Percentiles rank a stretch among this genome's conserved stretches.
These are phyloP conservation scores for Buceros bicornis DNA, from an alignment of 2,797 vertebrate species.

Conservation along the genomic window DNA sequence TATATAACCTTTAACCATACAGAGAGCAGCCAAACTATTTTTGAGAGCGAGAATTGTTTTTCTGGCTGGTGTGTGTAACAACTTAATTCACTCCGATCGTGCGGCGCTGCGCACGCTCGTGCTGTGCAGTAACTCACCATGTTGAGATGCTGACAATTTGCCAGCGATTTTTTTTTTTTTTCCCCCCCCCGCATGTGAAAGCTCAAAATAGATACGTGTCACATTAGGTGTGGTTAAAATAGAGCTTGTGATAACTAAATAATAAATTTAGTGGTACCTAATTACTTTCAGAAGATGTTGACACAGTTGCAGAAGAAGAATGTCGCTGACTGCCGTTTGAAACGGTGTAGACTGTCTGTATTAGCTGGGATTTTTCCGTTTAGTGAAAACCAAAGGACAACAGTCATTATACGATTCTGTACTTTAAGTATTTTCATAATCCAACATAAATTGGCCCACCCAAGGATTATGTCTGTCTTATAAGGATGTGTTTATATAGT, in stretches of 20 bases:
- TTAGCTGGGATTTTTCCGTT: slow-evolving; percentile 54
- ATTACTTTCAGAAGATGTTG: slow-evolving; percentile 51
- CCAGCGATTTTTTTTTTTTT: neutral
- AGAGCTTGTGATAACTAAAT: slow-evolving; percentile 33
- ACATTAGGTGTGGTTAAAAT: slow-evolving; percentile 45
- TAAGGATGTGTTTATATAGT: slow-evolving; percentile 89
- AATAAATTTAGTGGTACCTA: slow-evolving; percentile 61
- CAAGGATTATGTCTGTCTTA: slow-evolving; percentile 88
- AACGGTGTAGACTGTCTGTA: slow-evolving; percentile 11
- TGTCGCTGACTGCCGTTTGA: slow-evolving; percentile 13
- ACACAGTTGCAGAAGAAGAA: slow-evolving; percentile 43
- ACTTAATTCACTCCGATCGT: slow-evolving; percentile 39
- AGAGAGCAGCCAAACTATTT: slow-evolving; percentile 79
- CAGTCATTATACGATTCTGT: slow-evolving; percentile 88
- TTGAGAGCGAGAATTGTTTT: slow-evolving; percentile 76
- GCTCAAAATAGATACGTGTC: neutral
- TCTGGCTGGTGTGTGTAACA: slow-evolving; percentile 51
- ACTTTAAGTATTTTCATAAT: slow-evolving; percentile 89
- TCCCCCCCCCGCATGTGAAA: neutral
- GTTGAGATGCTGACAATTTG: neutral
- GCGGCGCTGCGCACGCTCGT: neutral
- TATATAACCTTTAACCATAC: slow-evolving; percentile 83
- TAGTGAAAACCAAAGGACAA: slow-evolving; percentile 82
- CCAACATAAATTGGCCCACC: slow-evolving; percentile 88
- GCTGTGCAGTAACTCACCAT: neutral